Conservation (phyloP, 1,140 invertebrate genomes). For the Leptinotarsa texana region DNA sequence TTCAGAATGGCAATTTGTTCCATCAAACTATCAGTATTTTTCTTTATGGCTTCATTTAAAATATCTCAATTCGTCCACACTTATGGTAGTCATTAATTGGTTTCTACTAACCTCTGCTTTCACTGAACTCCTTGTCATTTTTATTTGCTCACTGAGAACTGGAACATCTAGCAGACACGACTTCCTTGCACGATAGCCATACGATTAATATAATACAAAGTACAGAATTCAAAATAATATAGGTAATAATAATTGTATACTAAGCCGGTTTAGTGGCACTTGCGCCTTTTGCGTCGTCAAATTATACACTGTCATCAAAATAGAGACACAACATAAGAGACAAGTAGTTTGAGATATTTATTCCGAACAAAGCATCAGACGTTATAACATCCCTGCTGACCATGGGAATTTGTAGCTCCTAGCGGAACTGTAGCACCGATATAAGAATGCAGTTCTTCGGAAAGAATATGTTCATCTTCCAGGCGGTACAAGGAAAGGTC, state of each 20-base stretch:
- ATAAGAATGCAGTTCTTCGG: slow-evolving; percentile 62
- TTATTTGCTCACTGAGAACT: slow-evolving; percentile 57
- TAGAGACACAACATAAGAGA: slow-evolving; percentile 44
- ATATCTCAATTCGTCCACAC: no score
- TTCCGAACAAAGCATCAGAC: slow-evolving; percentile 48
- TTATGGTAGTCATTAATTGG: no score
- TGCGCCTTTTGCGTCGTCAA: slow-evolving; percentile 37
- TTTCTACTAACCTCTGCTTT: slow-evolving; percentile 9
- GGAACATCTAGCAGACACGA: slow-evolving; percentile 3
- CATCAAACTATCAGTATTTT: slow-evolving; percentile 41
- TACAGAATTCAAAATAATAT: background rate
- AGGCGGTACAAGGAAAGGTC: slow-evolving; percentile 51
- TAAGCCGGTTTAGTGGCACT: slow-evolving; percentile 46
- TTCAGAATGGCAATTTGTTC: no score
- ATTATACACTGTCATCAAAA: slow-evolving; percentile 56
- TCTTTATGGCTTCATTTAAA: no score
- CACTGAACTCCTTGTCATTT: slow-evolving; percentile 14
- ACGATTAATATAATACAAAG: background rate
- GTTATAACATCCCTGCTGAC: slow-evolving; percentile 63
- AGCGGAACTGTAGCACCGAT: slow-evolving; percentile 55
- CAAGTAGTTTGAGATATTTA: slow-evolving; percentile 32
- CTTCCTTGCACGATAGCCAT: no score
- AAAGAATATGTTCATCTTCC: slow-evolving; percentile 57
- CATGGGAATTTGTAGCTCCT: slow-evolving; percentile 59
- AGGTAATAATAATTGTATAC: background rate